phyloP scores from a whole-genome alignment of 2,113 vertebrate species.

The Carassius gibelio region DNA sequence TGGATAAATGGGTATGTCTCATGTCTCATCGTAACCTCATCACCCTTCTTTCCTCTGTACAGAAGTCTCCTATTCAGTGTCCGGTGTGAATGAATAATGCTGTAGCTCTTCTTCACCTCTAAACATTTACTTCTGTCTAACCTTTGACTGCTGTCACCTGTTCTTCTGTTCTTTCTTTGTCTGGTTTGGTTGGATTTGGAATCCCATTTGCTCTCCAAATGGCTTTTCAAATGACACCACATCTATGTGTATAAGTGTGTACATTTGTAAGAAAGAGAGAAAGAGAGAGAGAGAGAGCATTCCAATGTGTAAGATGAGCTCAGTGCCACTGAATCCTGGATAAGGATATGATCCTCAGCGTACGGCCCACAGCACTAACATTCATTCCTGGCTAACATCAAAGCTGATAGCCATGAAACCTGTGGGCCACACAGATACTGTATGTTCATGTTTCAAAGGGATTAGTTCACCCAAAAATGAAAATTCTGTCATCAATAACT shows the following conservation, averaged over 20 bases:
- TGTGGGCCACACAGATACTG: not conserved
- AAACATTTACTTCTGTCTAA: constrained; percentile 32
- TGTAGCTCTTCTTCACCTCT: constrained; percentile 51
- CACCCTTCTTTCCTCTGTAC: constrained; percentile 60
- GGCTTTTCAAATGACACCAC: constrained; percentile 35
- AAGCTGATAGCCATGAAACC: not conserved
- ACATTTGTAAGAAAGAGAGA: constrained; percentile 34
- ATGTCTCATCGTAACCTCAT: constrained; percentile 67
- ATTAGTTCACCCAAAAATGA: not conserved
- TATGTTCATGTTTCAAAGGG: not conserved
- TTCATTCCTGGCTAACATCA: not conserved
- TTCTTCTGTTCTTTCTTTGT: constrained; percentile 48
- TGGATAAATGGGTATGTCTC: constrained; percentile 83
- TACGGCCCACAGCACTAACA: constrained; percentile 5
- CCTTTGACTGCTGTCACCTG: constrained; percentile 35
- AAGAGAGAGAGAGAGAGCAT: constrained; percentile 27
- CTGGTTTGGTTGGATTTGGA: constrained; percentile 31
- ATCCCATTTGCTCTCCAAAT: constrained; percentile 48
- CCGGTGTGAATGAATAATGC: constrained; percentile 57
- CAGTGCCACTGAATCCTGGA: constrained; percentile 20
- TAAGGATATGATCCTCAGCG: constrained; percentile 9
- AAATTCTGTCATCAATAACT: no score
- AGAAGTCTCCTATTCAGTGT: constrained; percentile 54
- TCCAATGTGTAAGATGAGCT: constrained; percentile 29
- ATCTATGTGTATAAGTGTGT: not conserved